Evolutionary conservation across 2,888 invertebrate species (phyloP), one percentile per base, ranked within the genome.

Genomic region (Ornithoptera priamus): DNA sequence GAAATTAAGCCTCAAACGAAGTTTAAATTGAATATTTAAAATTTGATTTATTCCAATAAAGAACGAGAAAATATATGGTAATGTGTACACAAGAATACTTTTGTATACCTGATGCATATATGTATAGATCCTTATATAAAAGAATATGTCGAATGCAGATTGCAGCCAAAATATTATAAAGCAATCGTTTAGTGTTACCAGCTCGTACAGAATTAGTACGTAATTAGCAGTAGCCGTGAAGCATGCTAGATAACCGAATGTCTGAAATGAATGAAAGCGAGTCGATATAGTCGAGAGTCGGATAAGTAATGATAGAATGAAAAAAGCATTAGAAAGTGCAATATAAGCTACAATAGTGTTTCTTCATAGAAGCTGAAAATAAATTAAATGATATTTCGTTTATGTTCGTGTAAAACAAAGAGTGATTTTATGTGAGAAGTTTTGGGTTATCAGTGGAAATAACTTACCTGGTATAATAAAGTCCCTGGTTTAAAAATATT

Each of bases 161-260:
- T 88, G 81, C 15, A 87, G n/a, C 92, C 92, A 92, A 69, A 82
- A 85, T 61, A 90, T 72, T 0, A 80, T 2, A 57, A 59, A 72
- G 70, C 92, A 92, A 71, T 89, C 81, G 71, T 91, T 91, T 7
- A 90, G 73, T 0, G 92, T 91, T 0, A 86, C 81, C 17, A 91
- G 65, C 65, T 87, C 87, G 65, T 92, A 92, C 1, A 88, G 73
- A 0, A 78, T 77, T 1, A 86, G 3, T 8, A 86, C 84, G 65
- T 90, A 92, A 69, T 86, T 86, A 0, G 75, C 62, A 0, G 89
- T 88, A 0, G 83, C 79, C 75, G 89, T 75, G 0, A 78, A 20
- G 73, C 88, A 88, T 0, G 86, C 84, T 0, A 85, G 8, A 65
- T 92, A 92, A 7, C 90, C 90, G 30, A 81, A 85, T 1, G 75